Percentiles rank a stretch among this genome's conserved stretches.
Conservation (phyloP, 1,140 invertebrate genomes). For the Drosophila ercepeae region DNA sequence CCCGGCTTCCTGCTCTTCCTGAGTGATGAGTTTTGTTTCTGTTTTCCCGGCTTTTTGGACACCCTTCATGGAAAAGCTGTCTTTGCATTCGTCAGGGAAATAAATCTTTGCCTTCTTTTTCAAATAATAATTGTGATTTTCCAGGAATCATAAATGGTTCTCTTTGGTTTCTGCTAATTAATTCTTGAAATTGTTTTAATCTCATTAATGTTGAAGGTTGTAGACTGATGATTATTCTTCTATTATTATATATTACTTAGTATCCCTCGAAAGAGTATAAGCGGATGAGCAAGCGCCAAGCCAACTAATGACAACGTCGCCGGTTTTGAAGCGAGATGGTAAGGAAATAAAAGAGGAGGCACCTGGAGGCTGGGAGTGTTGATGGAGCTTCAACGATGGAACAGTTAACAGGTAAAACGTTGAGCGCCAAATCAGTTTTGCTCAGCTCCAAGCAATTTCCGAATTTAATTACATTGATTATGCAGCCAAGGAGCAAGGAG, state of each 20-base stretch:
- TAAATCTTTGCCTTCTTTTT: neutral
- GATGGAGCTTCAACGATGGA: slow-evolving; percentile 39
- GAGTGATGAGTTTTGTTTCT: slow-evolving; percentile 8
- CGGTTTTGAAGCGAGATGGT: slow-evolving; percentile 31
- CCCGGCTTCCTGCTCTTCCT: slow-evolving; percentile 5
- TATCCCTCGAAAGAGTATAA: slow-evolving; percentile 7
- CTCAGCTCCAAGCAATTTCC: slow-evolving; percentile 62
- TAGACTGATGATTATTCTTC: no score
- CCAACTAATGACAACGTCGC: slow-evolving; percentile 46
- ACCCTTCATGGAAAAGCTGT: slow-evolving; percentile 1
- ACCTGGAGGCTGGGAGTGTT: slow-evolving; percentile 17
- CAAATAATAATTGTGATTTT: neutral
- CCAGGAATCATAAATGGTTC: no score
- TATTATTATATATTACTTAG: no score
- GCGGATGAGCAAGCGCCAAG: neutral
- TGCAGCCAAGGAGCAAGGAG: slow-evolving; percentile 30
- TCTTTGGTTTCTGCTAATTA: neutral
- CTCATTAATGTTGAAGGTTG: no score
- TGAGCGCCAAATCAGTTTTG: slow-evolving; percentile 59
- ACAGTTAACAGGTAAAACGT: slow-evolving; percentile 35
- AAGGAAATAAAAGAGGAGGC: slow-evolving; percentile 1
- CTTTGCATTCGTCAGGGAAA: neutral
- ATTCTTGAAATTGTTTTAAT: neutral
- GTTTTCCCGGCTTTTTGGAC: neutral
- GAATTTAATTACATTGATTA: slow-evolving; percentile 76